phyloP scores from a whole-genome alignment of 2,797 vertebrate genomes.

The Cossypha caffra region DNA sequence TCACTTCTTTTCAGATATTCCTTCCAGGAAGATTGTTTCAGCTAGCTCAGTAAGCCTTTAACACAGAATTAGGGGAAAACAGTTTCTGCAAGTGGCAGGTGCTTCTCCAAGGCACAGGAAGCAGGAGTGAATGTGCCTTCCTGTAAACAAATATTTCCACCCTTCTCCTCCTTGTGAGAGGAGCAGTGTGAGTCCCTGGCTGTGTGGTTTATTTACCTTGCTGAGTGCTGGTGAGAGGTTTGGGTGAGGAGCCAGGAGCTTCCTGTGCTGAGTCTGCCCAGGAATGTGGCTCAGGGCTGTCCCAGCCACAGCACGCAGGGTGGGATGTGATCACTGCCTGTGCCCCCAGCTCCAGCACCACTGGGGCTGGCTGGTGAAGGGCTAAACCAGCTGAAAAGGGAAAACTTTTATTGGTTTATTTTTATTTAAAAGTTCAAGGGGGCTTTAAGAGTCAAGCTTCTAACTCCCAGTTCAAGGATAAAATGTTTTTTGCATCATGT shows the following conservation, averaged over 20 bases:
- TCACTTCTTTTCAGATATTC: not conserved
- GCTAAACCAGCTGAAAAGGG: constrained; percentile 1
- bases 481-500: not conserved
- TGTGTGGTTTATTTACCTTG: constrained; percentile 63
- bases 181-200: not conserved
- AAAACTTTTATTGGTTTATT: not conserved
- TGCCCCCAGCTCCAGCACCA: not conserved
- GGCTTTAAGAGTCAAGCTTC: not conserved
- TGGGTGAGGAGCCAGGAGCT: constrained; percentile 37
- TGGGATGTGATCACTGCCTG: not conserved
- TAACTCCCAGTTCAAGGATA: not conserved
- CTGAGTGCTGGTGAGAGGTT: constrained; percentile 65
- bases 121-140: not conserved
- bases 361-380: not conserved
- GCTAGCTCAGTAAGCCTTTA: not conserved
- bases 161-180: not conserved
- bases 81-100: constrained; percentile 19
- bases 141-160: constrained; percentile 19
- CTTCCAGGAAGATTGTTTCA: not conserved
- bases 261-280: constrained; percentile 56
- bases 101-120: not conserved
- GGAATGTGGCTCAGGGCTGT: constrained; percentile 59
- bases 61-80: not conserved
- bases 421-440: not conserved
- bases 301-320: constrained; percentile 27